A percentile compares a stretch with the other conserved stretches of the same genome.
Evolutionary conservation across 2,888 invertebrate species (phyloP).

Genomic region (Strigamia crassipes): DNA sequence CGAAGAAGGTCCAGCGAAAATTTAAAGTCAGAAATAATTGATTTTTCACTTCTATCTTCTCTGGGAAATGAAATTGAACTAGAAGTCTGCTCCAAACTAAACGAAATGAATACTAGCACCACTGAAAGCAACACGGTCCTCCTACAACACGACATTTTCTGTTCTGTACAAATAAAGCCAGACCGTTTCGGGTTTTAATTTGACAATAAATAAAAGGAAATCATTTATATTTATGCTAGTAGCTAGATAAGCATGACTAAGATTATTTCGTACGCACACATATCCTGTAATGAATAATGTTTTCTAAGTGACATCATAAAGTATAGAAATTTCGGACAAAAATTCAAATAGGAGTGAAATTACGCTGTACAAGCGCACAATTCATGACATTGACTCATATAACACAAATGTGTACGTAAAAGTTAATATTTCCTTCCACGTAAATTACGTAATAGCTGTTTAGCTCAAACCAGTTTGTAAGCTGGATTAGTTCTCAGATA

Average conservation of each 20-base stretch:
- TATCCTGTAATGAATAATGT: conserved; percentile 15
- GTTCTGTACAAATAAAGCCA: neutral
- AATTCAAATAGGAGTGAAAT: neutral
- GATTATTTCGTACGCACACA: neutral
- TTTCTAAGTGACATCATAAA: neutral
- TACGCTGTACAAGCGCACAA: neutral
- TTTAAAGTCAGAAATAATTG: neutral
- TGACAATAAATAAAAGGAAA: neutral
- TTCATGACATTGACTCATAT: neutral
- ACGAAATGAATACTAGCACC: neutral
- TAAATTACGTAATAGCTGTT: neutral
- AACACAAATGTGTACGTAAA: neutral
- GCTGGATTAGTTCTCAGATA: neutral
- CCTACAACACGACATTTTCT: neutral
- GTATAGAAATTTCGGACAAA: neutral
- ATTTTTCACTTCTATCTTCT: neutral
- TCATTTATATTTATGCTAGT: conserved; percentile 6
- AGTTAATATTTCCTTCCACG: neutral
- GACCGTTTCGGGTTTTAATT: neutral
- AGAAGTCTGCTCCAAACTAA: neutral
- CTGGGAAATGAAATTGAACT: neutral
- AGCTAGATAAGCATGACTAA: conserved; percentile 15
- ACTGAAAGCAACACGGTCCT: neutral
- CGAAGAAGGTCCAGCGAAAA: conserved; percentile 6
- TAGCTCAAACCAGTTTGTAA: neutral